Base-by-base conservation (phyloP, 2,113 vertebrate genomes). In the Chlorodrepanis virens region DNA sequence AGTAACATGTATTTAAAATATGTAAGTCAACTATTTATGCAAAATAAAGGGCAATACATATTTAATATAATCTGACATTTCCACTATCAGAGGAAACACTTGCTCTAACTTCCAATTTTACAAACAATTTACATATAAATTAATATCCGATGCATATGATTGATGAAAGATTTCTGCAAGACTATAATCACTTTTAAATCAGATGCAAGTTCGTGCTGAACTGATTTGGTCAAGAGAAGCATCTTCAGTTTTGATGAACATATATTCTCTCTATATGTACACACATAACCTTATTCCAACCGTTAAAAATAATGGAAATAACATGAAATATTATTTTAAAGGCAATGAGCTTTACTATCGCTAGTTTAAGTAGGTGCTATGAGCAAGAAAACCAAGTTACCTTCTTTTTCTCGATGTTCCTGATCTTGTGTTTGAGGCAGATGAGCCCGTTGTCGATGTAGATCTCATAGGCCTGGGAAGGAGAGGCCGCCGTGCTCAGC, bases 341-440 rank as follows among this genome's bases (percentile, higher is more conserved):
- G 3, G 49, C 49, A 53, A 14, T 0, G 2, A 63, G 29, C 15
- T 67, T 63, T 12, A 49, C 35, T 45, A 14, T 4, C 13, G 10
- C 15, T 59, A 27, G 20, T 16, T 76, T 70, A 53, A 72, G 14
- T 2, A 40, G 1, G 1, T 11, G 12, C 23, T 23, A 20, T 1
- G 10, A 3, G 29, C 15, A 44, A 74, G 35, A 22, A 42, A 37
- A 57, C 6, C 29, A 24, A 53, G 77, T 72, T 97, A 99, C 99
- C 99, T 99, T 99, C 95, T 99, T 99, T 95, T 99, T 99, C 98
- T 99, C 99, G 81, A 99, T 98, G 97, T 99, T 99, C 89, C 99
- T 98, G 49, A 99, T 98, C 97, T 99, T 99, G 98, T 99, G 99
- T 93, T 99, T 99, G 87, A 99, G 98, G 96, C 99, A 99, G 98